Evolutionary conservation across 2,113 vertebrate genomes (phyloP).

Genomic region (Nansenia antarctica): DNA sequence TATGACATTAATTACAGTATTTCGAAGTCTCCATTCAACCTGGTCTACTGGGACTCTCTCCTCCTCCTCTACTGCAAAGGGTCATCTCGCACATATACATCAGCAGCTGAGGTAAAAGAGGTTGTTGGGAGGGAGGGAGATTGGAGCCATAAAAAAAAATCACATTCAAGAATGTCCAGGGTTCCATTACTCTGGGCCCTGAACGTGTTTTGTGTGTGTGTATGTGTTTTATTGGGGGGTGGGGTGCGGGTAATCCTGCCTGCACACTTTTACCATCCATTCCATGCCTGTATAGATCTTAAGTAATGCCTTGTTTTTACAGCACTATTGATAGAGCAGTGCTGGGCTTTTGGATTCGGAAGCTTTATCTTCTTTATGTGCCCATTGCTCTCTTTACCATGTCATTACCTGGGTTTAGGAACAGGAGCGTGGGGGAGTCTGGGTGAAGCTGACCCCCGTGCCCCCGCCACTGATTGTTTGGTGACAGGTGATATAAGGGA

Average conservation of each 20-base stretch:
- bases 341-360: slow-evolving; percentile 29
- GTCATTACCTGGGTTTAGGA: slow-evolving; percentile 48
- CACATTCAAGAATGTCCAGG: slow-evolving; percentile 34
- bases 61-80: neutral
- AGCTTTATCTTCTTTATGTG: slow-evolving; percentile 62
- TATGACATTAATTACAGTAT: neutral
- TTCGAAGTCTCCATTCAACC: neutral
- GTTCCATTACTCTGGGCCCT: slow-evolving; percentile 41
- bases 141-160: slow-evolving; percentile 64
- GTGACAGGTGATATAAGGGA: slow-evolving; percentile 54
- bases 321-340: slow-evolving; percentile 45
- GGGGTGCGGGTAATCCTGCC: slow-evolving; percentile 37
- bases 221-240: slow-evolving; percentile 66
- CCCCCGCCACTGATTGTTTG: slow-evolving; percentile 54
- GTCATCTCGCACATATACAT: neutral
- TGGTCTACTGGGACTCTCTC: too few species aligned
- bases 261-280: slow-evolving; percentile 44
- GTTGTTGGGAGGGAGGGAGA: slow-evolving; percentile 37
- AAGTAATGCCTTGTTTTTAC: slow-evolving; percentile 61
- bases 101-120: slow-evolving; percentile 33
- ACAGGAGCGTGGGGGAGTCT: slow-evolving; percentile 26
- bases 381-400: slow-evolving; percentile 58
- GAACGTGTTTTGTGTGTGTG: too few species aligned
- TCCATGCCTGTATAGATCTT: slow-evolving; percentile 30
- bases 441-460: slow-evolving; percentile 57